Evolutionary conservation across 2,797 vertebrate species (phyloP), one percentile per base, ranked within the genome.

Genomic region (Hippocampus kuda): DNA sequence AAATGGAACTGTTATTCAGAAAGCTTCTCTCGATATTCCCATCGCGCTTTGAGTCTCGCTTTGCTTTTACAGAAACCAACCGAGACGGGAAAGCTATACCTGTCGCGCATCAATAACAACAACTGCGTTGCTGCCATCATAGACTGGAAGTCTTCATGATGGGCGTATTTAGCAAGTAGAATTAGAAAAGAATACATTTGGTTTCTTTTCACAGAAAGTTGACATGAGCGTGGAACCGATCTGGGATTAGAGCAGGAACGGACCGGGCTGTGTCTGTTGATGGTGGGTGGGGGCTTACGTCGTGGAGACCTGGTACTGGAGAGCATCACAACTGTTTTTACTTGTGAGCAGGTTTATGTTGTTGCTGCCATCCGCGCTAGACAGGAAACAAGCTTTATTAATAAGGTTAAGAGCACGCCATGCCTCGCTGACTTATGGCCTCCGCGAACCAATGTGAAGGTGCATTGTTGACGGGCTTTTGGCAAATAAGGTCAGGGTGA

Each of bases 311-410:
- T 60, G 75, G 77, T 76, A 72, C 78, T 81, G 82, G 79, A 79
- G 80, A 85, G 82, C 79, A 83, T 85, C 82, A 83, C 68, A 46
- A 38, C 72, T 82, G 79, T 88, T 88, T 91, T 88, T 70, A 77
- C 88, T 88, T 72, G 81, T 84, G 75, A 73, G 81, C 77, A 71
- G 81, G 84, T 89, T 90, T 88, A 85, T 74, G 71, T 78, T 88
- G 79, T 72, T 80, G 77, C 80, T n/a, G 81, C 86, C 88, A 84
- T 77, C 80, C 69, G 73, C 81, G 78, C 80, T 70, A 42, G 73
- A 49, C 65, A 79, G 87, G 85, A 90, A 90, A 87, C 71, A 68
- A 73, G 51, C 78, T 88, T 89, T 87, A 86, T 88, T 90, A 88
- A 88, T 86, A 82, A 67, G 20, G 79, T 85, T 81, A 84, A 80